phyloP scores from a whole-genome alignment of 37 sponge, comb jelly and placozoan genomes.

The Axinella damicornis region DNA sequence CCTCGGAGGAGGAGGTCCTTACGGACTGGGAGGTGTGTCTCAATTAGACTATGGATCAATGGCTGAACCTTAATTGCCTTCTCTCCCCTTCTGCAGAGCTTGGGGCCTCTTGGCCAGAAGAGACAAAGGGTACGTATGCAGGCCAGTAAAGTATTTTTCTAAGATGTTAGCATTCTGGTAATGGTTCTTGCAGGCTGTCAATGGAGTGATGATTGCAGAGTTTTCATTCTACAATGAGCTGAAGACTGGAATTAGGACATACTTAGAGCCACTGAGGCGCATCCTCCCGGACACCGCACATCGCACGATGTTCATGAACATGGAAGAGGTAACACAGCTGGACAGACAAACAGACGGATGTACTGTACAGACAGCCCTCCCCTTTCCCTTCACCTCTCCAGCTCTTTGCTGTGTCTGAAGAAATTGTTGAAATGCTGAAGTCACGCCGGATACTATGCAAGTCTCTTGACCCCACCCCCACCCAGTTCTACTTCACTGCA shows the following conservation, averaged over 20 bases:
- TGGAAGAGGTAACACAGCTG: conserved; percentile 35
- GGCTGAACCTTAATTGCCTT: not conserved
- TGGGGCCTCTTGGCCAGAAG: conserved; percentile 40
- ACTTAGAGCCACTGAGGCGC: conserved; percentile 44
- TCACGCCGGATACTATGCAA: conserved; percentile 17
- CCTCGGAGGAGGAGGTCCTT: not conserved
- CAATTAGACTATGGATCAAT: not conserved
- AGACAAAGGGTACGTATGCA: conserved; percentile 39
- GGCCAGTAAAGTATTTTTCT: not conserved
- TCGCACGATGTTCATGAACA: conserved; percentile 62
- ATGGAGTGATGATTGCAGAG: conserved; percentile 34
- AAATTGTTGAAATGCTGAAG: conserved; percentile 30
- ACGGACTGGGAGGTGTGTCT: conserved; percentile 51
- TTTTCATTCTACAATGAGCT: conserved; percentile 24
- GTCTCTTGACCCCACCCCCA: conserved; percentile 5
- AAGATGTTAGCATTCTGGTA: too few relatives aligned
- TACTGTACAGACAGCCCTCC: not conserved
- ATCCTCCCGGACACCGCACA: conserved; percentile 40
- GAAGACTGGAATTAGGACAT: conserved; percentile 36
- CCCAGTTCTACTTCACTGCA: conserved; percentile 30
- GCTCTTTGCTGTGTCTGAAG: conserved; percentile 41
- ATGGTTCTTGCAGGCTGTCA: too few relatives aligned
- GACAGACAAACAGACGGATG: not conserved
- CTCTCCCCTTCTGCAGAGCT: conserved; percentile 1
- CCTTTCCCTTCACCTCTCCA: not conserved